Evolutionary conservation across 1,140 invertebrate genomes (phyloP), one percentile per base, ranked within the genome.

Genomic region (Lysiphlebus fabarum): DNA sequence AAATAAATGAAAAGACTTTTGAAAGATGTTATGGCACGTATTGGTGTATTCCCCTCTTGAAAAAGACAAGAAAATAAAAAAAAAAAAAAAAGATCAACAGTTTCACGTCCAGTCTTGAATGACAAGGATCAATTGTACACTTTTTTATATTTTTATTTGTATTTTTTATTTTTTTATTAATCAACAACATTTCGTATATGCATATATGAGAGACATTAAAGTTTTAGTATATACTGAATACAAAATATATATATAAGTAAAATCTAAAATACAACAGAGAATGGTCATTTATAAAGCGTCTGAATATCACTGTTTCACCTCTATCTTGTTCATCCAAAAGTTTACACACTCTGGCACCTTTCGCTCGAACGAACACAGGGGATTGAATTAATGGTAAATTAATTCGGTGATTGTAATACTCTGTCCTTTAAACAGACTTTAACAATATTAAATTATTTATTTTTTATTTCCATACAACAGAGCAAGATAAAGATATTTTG

Each of bases 321-420:
- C 69, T 67, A 69, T 67, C 76, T 76, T 78, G 76, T 78, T 78
- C 77, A 73, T 70, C 74, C 72, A 76, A 59, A 75, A 71, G 69
- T 78, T 78, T 77, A 78, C 77, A 72, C 70, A 68, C 68, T 71
- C 67, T 67, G 68, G 67, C 71, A 70, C 72, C 71, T 73, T 69
- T 70, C 68, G 64, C 67, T 66, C 60, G 59, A 62, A 53, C 63
- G 68, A 69, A 60, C 65, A 62, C 65, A 45, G 62, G 61, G 59
- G 65, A 65, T 59, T 69, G 70, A 76, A 79, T 79, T 78, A 78
- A 78, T 79, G 76, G 77, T 55, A 64, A 70, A 78, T 79, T 78
- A 79, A 79, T 79, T 78, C 76, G 76, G 64, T 67, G 71, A 69
- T 72, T 68, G 64, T 62, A 56, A 41, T 48, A 44, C 51, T 50